Evolutionary conservation across 2,797 vertebrate species (phyloP).

Genomic region (Gorsachius magnificus): DNA sequence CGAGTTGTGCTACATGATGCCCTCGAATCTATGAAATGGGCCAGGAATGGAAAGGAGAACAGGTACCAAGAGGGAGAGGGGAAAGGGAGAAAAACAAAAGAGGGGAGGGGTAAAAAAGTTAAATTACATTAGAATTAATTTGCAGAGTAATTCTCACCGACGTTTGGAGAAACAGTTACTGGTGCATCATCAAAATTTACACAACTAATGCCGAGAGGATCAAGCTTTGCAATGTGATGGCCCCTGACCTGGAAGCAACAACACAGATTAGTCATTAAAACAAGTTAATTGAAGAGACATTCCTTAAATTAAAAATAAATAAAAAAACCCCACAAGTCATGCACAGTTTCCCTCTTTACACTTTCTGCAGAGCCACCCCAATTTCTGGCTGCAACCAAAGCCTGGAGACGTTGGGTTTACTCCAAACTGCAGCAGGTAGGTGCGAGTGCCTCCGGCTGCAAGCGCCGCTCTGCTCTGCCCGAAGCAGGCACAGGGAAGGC

Average conservation of each 20-base stretch:
- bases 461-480: background rate
- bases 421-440: background rate
- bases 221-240: conserved; percentile 94
- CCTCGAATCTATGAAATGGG: conserved; percentile 94
- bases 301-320: background rate
- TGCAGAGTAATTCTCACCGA: conserved; percentile 89
- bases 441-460: background rate
- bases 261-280: conserved; percentile 77
- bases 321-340: too few species aligned
- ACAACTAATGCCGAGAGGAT: conserved; percentile 98
- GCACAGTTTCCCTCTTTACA: background rate
- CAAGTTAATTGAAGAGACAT: background rate
- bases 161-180: conserved; percentile 89
- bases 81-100: conserved; percentile 72
- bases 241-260: conserved; percentile 93
- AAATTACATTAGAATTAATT: conserved; percentile 86
- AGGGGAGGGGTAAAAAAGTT: conserved; percentile 79
- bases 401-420: background rate
- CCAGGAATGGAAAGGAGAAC: conserved; percentile 62
- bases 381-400: background rate
- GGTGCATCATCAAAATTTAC: conserved; percentile 98
- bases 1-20: conserved; percentile 99
- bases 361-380: background rate
- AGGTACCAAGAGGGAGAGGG: conserved; percentile 32
- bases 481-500: background rate